Base-by-base conservation (phyloP, 1,140 invertebrate species). In the Ectropis grisescens region DNA sequence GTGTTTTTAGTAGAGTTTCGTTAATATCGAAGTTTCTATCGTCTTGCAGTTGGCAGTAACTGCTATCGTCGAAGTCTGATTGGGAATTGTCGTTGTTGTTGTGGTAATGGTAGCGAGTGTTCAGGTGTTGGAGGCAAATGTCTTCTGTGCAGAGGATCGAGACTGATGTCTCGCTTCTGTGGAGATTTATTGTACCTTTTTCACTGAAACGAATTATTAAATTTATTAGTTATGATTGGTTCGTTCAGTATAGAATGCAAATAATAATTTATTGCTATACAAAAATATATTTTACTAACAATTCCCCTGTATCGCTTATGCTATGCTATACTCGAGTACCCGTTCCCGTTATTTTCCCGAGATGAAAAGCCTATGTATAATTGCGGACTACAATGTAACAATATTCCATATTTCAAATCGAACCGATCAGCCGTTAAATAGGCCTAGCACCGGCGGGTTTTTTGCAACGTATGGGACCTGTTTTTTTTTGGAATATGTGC, bases 161-260 rank as follows among this genome's bases (percentile, higher is more conserved):
- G 3, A 53, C 33, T 38, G 71, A 58, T 34, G 61, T 35, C 12
- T 67, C 47, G 19, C 35, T 74, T 33, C 38, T 51, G 51, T 74
- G 58, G 4, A 75, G 37, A 31, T 69, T 68, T 9, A 70, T 29
- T 10, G 68, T 57, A 0, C 56, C 60, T 40, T 64, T 66, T 42
- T 71, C 66, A 42, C 70, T 75, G 55, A 33, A 70, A 71, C n/a
- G n/a, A n/a, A n/a, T n/a, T 38, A 27, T 12, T 23, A 42, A 11
- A 31, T 13, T 11, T 23, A 24, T n/a, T n/a, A n/a, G n/a, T n/a
- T n/a, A n/a, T n/a, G n/a, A n/a, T n/a, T n/a, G n/a, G n/a, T n/a
- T n/a, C n/a, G n/a, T n/a, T n/a, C n/a, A n/a, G n/a, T n/a, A n/a
- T n/a, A n/a, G n/a, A n/a, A n/a, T 22, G 9, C 9, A 22, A 4